These are phyloP conservation scores for Hapalemur alaotrensis DNA, from an alignment of 2,797 vertebrate genomes.

Conservation along the genomic window DNA sequence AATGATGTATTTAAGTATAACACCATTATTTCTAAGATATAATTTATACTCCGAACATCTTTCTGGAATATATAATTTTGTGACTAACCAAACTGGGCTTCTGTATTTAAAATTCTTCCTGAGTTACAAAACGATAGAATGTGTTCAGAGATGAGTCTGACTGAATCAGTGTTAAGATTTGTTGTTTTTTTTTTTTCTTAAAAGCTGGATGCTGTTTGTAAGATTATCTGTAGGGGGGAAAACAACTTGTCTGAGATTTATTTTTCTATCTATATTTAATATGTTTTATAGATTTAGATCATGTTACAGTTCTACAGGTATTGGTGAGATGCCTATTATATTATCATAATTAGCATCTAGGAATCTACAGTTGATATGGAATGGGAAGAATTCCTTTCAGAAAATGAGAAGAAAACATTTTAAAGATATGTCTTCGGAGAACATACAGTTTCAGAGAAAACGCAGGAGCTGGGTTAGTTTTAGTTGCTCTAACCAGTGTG, in stretches of 20 bases:
- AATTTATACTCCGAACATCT: slow-evolving; percentile 23
- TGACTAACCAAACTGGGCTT: not conserved
- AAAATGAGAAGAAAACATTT: slow-evolving; percentile 30
- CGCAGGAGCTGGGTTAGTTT: not conserved
- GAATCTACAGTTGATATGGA: not conserved
- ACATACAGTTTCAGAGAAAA: not conserved
- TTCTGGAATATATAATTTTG: slow-evolving; percentile 15
- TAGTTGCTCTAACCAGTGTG: not conserved
- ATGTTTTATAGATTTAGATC: slow-evolving; percentile 16
- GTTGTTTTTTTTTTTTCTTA: not conserved
- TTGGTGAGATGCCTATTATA: not conserved
- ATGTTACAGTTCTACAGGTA: not conserved
- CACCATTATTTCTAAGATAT: slow-evolving; percentile 39
- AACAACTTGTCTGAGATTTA: not conserved
- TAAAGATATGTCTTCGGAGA: slow-evolving; percentile 5
- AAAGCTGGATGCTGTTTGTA: not conserved
- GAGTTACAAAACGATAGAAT: not conserved
- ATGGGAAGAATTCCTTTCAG: not conserved
- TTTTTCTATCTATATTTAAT: slow-evolving; percentile 16
- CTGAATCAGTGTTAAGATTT: not conserved
- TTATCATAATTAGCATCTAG: not conserved
- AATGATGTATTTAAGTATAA: slow-evolving; percentile 46
- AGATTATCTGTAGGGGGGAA: not conserved
- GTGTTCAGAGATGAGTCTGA: not conserved
- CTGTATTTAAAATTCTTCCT: slow-evolving; percentile 10